phyloP scores from a whole-genome alignment of 2,797 vertebrate species.

The Capromys pilorides region DNA sequence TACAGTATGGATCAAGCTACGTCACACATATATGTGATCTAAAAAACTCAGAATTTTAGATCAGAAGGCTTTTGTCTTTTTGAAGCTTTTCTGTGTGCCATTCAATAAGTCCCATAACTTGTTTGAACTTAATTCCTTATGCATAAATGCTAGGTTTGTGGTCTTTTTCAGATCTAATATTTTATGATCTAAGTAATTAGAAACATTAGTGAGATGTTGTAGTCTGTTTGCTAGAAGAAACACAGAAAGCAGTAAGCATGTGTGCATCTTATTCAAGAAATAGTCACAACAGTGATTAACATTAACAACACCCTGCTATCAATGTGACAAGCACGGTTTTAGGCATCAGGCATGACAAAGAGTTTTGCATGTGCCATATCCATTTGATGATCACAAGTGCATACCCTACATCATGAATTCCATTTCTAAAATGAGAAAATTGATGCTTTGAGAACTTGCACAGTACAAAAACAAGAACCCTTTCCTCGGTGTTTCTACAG shows the following conservation, averaged over 20 bases:
- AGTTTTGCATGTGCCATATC: background rate
- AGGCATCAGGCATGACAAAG: background rate
- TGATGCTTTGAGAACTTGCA: background rate
- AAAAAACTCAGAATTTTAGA: slow-evolving; percentile 25
- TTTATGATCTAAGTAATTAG: slow-evolving; percentile 24
- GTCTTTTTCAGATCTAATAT: slow-evolving; percentile 30
- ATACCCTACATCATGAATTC: background rate
- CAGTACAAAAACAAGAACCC: background rate
- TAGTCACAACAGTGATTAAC: background rate
- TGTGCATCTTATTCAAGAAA: background rate
- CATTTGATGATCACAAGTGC: background rate
- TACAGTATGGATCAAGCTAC: background rate
- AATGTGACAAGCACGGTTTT: background rate
- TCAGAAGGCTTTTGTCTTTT: background rate
- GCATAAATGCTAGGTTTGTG: background rate
- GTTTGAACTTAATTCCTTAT: slow-evolving; percentile 4
- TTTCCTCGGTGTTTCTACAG: background rate
- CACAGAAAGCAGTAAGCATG: slow-evolving; percentile 24
- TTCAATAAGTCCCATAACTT: slow-evolving; percentile 8
- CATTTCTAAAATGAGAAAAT: slow-evolving; percentile 26
- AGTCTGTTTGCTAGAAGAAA: slow-evolving; percentile 42
- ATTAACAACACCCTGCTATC: background rate
- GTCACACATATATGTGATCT: background rate
- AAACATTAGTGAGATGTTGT: background rate
- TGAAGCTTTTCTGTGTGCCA: slow-evolving; percentile 35